Evolutionary conservation across 2,113 vertebrate species (phyloP).

Genomic region (Cebidichthys violaceus): DNA sequence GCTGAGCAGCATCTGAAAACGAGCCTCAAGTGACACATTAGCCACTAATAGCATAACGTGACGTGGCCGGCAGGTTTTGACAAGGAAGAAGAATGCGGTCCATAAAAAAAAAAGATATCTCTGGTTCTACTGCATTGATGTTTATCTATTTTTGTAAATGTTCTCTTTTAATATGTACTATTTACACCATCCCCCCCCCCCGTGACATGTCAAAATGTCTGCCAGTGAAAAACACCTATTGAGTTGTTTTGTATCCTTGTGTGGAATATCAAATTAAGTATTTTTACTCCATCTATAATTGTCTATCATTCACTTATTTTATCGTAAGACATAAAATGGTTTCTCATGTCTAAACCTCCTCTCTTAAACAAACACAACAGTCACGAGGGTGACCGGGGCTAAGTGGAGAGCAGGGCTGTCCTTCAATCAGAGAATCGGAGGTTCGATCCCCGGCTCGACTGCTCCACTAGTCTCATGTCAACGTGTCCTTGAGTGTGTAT

Average conservation of each 20-base stretch:
- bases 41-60: not conserved
- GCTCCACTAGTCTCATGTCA: too few species aligned
- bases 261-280: not conserved
- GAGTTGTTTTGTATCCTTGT: not conserved
- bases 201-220: not conserved
- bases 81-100: not conserved
- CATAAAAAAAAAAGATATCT: not conserved
- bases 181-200: not conserved
- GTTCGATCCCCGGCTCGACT: too few species aligned
- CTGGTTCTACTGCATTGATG: not conserved
- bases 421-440: too few species aligned
- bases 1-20: not conserved
- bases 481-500: too few species aligned
- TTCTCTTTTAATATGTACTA: not conserved
- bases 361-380: not conserved
- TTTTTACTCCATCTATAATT: not conserved
- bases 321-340: not conserved
- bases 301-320: not conserved
- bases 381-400: too few species aligned
- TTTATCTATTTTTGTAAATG: not conserved
- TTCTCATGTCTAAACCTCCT: not conserved
- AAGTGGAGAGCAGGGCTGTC: too few species aligned
- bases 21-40: not conserved
- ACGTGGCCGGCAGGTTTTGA: not conserved
- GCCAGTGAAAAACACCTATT: not conserved